Evolutionary conservation across 2,888 invertebrate genomes (phyloP).

Genomic region (Athalia rosae): DNA sequence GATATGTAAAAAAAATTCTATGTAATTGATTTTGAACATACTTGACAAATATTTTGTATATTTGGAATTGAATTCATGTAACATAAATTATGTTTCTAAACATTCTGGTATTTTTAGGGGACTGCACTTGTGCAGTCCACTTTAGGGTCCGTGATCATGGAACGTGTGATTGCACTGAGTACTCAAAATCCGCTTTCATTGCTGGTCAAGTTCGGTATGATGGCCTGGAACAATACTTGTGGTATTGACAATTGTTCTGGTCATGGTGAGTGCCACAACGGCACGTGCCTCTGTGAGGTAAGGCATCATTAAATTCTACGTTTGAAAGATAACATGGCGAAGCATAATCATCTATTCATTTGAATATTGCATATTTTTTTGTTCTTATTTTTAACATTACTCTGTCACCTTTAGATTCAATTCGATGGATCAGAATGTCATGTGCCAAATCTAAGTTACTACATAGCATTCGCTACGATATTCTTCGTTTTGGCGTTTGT

Average conservation of each 20-base stretch:
- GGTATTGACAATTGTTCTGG: constrained; percentile 89
- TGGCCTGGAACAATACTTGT: constrained; percentile 74
- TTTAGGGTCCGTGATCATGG: constrained; percentile 63
- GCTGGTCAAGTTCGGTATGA: constrained; percentile 70
- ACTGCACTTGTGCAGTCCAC: constrained; percentile 41
- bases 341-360: background rate
- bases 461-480: constrained; percentile 77
- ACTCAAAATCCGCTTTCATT: constrained; percentile 72
- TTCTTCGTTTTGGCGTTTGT: constrained; percentile 90
- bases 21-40: no score
- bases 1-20: no score
- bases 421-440: constrained; percentile 90
- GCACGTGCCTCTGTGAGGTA: constrained; percentile 94
- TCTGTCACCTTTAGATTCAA: constrained; percentile 73
- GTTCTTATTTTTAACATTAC: background rate
- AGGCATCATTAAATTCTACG: constrained; percentile 73
- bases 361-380: no score
- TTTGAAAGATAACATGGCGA: constrained; percentile 66
- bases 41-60: background rate
- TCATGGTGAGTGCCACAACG: constrained; percentile 93
- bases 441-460: constrained; percentile 89
- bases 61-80: background rate
- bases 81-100: background rate
- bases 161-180: constrained; percentile 70
- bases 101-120: constrained; percentile 23